phyloP scores from a whole-genome alignment of 2,888 invertebrate species.

The Bursaphelenchus okinawaensis region DNA sequence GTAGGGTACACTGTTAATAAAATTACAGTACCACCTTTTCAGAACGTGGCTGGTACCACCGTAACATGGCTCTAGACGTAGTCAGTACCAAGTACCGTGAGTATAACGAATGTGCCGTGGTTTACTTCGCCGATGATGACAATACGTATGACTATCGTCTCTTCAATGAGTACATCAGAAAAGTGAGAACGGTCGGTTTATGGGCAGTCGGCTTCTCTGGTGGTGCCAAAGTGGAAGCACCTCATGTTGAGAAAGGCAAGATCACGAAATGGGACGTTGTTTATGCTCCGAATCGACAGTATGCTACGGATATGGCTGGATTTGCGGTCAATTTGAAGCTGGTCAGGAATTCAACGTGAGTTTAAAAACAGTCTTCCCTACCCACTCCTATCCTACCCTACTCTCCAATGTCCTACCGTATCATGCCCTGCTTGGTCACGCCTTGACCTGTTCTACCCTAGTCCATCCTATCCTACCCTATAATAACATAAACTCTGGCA shows the following conservation, averaged over 20 bases:
- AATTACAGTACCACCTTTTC: background rate
- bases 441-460: too few relatives aligned
- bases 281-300: slow-evolving; percentile 12
- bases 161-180: slow-evolving; percentile 25
- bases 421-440: too few relatives aligned
- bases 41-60: slow-evolving; percentile 20
- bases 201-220: slow-evolving; percentile 32
- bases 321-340: slow-evolving; percentile 14
- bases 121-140: slow-evolving; percentile 23
- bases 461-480: too few relatives aligned
- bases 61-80: slow-evolving; percentile 14
- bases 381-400: too few relatives aligned
- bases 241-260: slow-evolving; percentile 18
- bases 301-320: slow-evolving; percentile 20
- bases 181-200: slow-evolving; percentile 17
- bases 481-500: too few relatives aligned
- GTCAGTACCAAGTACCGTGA: slow-evolving; percentile 5
- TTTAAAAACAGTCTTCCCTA: too few relatives aligned
- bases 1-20: too few relatives aligned
- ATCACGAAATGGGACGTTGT: slow-evolving; percentile 19
- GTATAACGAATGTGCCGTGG: slow-evolving; percentile 10
- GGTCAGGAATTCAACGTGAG: slow-evolving; percentile 8
- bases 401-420: too few relatives aligned
- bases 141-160: slow-evolving; percentile 20
- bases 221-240: slow-evolving; percentile 26